Conservation (phyloP, 2,888 invertebrate species). For the Drosophila histrio region DNA sequence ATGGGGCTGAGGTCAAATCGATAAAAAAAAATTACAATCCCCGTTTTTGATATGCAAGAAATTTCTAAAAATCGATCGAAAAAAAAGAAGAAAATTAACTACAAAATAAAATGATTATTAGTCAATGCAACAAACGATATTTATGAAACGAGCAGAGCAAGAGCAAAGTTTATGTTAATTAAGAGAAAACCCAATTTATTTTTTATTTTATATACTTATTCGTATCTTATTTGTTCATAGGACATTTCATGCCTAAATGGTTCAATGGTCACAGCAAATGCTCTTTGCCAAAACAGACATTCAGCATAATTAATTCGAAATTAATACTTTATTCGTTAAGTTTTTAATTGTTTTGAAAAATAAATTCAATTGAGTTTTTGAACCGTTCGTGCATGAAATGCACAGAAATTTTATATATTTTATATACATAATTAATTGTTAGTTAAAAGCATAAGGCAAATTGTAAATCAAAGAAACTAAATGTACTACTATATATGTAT, state of each 20-base stretch:
- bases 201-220: slow-evolving; percentile 24
- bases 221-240: slow-evolving; percentile 26
- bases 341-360: slow-evolving; percentile 7
- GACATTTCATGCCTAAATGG: slow-evolving; percentile 67
- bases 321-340: slow-evolving; percentile 4
- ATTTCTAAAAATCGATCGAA: neutral
- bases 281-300: slow-evolving; percentile 26
- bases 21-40: neutral
- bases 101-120: slow-evolving; percentile 40
- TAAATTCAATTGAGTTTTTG: slow-evolving; percentile 36
- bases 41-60: neutral
- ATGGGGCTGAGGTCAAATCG: neutral
- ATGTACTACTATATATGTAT: slow-evolving; percentile 8
- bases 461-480: slow-evolving; percentile 35
- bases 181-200: slow-evolving; percentile 18
- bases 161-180: slow-evolving; percentile 14
- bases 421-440: slow-evolving; percentile 22
- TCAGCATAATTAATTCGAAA: slow-evolving; percentile 39
- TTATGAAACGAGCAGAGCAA: slow-evolving; percentile 44
- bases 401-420: slow-evolving; percentile 21
- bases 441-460: slow-evolving; percentile 18
- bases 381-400: slow-evolving; percentile 71
- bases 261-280: slow-evolving; percentile 42
- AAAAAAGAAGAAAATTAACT: slow-evolving; percentile 4
- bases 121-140: slow-evolving; percentile 73